A percentile compares a stretch with the other conserved stretches of the same genome.
Conservation (phyloP, 1,140 invertebrate genomes). For the Colletes latitarsis region DNA sequence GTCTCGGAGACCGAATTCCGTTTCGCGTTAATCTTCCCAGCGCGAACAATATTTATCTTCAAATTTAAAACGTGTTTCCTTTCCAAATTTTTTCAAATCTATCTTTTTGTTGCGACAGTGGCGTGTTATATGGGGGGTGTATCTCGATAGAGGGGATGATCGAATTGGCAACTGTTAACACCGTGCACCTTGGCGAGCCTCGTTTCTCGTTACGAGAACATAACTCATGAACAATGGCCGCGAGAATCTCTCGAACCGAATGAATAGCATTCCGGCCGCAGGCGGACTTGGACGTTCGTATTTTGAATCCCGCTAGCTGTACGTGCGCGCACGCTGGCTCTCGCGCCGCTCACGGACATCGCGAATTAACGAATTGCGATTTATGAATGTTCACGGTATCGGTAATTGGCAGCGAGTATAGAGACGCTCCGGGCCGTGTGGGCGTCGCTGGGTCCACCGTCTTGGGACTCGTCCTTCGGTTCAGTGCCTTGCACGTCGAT, state of each 20-base stretch:
- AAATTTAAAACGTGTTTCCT: background rate
- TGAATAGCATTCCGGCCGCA: constrained; percentile 58
- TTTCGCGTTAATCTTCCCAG: constrained; percentile 49
- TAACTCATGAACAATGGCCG: constrained; percentile 65
- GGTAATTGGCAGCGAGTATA: constrained; percentile 64
- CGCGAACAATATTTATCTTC: no score
- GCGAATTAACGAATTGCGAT: constrained; percentile 68
- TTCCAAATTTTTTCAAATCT: no score
- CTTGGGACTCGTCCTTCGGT: constrained; percentile 2
- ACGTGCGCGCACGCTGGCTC: constrained; percentile 8
- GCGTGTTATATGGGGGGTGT: no score
- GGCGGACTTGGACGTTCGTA: constrained; percentile 59
- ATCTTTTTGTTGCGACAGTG: no score
- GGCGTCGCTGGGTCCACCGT: constrained; percentile 26
- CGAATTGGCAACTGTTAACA: constrained; percentile 59
- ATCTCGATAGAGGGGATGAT: constrained; percentile 6
- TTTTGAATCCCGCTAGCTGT: constrained; percentile 57
- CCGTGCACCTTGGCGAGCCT: constrained; percentile 40
- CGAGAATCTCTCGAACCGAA: constrained; percentile 56
- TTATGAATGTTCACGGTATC: constrained; percentile 63
- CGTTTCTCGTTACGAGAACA: constrained; percentile 65
- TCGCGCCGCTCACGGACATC: constrained; percentile 33
- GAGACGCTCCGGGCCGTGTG: constrained; percentile 42
- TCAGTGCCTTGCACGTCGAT: constrained; percentile 13
- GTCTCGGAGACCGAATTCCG: constrained; percentile 55